phyloP scores from a whole-genome alignment of 35 echinoderm and acorn worm genomes.

The Ophiothrix spiculata region DNA sequence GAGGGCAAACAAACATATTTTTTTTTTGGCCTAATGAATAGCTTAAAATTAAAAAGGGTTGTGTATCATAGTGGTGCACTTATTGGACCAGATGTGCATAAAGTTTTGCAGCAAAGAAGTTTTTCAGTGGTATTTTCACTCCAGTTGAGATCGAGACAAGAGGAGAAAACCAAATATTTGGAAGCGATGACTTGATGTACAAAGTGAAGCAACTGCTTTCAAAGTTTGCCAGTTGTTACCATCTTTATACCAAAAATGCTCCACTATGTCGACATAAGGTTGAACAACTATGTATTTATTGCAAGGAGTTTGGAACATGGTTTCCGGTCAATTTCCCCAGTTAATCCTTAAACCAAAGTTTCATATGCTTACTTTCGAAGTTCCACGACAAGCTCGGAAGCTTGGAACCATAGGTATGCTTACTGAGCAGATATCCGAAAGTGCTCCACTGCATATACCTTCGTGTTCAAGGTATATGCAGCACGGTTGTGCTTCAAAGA shows the following conservation, averaged over 20 bases:
- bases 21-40: too few relatives aligned
- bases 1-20: too few relatives aligned
- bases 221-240: neutral
- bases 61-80: too few relatives aligned
- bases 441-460: too few relatives aligned
- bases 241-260: neutral
- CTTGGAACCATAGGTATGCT: neutral
- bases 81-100: neutral
- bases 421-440: neutral
- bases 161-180: neutral
- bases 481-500: neutral
- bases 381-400: neutral
- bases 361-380: neutral
- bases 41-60: too few relatives aligned
- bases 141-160: neutral
- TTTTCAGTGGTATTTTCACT: neutral
- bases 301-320: neutral
- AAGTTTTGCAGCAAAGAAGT: neutral
- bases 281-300: neutral
- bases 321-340: neutral
- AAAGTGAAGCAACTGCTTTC: neutral
- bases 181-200: neutral
- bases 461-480: neutral
- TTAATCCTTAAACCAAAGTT: neutral
- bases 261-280: neutral